Conservation (phyloP, 1,140 invertebrate species). For the Drosophila serrata region DNA sequence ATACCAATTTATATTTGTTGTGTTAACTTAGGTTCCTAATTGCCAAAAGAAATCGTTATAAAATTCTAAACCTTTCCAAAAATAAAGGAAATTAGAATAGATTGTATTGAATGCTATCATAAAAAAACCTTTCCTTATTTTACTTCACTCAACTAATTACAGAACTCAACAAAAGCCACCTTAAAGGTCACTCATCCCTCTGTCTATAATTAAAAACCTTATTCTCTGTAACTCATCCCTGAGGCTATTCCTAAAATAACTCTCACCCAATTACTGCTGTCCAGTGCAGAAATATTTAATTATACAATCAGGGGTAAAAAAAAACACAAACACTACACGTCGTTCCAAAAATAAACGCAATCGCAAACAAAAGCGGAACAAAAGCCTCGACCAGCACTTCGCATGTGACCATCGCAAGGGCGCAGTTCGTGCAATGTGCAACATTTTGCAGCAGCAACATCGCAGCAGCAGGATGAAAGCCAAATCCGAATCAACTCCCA, state of each 20-base stretch:
- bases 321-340: background rate
- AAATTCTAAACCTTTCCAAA: too few species aligned
- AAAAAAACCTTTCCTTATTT: too few species aligned
- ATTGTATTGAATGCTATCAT: too few species aligned
- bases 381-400: slow-evolving; percentile 8
- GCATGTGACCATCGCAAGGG: slow-evolving; percentile 40
- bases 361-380: slow-evolving; percentile 19
- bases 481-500: slow-evolving; percentile 4
- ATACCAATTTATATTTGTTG: background rate
- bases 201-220: background rate
- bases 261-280: slow-evolving; percentile 4
- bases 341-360: slow-evolving; percentile 18
- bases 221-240: background rate
- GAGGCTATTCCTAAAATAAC: slow-evolving; percentile 9
- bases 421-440: slow-evolving; percentile 34
- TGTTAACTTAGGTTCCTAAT: background rate
- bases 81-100: too few species aligned
- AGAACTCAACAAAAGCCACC: background rate
- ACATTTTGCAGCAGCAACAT: background rate
- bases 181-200: background rate
- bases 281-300: slow-evolving; percentile 18
- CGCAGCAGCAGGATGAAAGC: slow-evolving; percentile 9
- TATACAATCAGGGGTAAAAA: slow-evolving; percentile 7
- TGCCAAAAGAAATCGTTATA: background rate
- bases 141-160: background rate